phyloP scores from a whole-genome alignment of 2,113 vertebrate species.

The Blennius ocellaris region DNA sequence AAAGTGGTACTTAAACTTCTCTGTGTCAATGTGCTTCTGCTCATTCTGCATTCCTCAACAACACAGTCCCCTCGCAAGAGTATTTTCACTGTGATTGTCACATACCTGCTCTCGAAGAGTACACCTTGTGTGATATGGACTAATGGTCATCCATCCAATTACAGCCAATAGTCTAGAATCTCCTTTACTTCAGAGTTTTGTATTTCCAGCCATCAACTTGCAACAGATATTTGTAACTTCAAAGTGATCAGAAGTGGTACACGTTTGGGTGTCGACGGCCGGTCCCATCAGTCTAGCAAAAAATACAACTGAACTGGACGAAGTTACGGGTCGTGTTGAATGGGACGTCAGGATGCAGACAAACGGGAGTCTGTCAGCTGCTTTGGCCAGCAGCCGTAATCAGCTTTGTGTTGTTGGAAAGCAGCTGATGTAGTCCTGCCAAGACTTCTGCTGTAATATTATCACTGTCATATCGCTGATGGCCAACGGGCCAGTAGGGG shows the following conservation, averaged over 20 bases:
- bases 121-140: background rate
- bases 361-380: conserved; percentile 31
- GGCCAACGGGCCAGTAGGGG: conserved; percentile 41
- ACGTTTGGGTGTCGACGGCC: no score
- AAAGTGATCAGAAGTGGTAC: no score
- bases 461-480: conserved; percentile 48
- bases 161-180: background rate
- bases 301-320: background rate
- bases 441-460: conserved; percentile 52
- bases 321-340: background rate
- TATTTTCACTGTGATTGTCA: background rate
- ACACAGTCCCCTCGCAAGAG: background rate
- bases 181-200: background rate
- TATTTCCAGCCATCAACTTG: background rate
- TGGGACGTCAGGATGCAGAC: background rate
- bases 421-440: conserved; percentile 45
- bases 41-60: background rate
- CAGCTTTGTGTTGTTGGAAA: conserved; percentile 57
- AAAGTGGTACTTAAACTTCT: no score
- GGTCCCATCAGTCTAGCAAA: background rate
- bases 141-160: background rate
- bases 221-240: background rate
- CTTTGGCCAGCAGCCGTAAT: conserved; percentile 23
- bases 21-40: no score
- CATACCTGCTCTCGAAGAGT: no score